A percentile compares a stretch with the other conserved stretches of the same genome.
Conservation (phyloP, 2,888 invertebrate genomes). For the Ormia ochracea region DNA sequence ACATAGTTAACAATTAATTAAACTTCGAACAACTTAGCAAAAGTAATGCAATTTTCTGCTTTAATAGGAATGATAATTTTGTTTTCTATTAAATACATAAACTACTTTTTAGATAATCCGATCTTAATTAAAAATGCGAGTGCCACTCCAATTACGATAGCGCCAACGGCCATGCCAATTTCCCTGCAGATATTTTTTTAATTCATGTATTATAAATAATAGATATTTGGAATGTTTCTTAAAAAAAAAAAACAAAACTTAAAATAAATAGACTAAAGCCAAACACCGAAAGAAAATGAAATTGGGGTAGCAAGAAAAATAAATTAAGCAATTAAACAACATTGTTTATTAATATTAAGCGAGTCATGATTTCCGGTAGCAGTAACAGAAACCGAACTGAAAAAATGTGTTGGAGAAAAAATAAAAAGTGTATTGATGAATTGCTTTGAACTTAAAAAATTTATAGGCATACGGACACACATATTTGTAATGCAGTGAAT, state of each 20-base stretch:
- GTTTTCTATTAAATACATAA: not conserved
- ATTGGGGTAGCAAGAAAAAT: not conserved
- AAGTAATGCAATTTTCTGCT: slow-evolving; percentile 5
- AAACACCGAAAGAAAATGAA: slow-evolving; percentile 16
- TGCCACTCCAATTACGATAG: slow-evolving; percentile 69
- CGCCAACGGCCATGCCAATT: slow-evolving; percentile 70
- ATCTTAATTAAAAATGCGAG: slow-evolving; percentile 68
- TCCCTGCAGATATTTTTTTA: slow-evolving; percentile 65
- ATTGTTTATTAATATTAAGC: slow-evolving; percentile 47
- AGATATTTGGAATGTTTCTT: slow-evolving; percentile 3
- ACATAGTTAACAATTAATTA: no score
- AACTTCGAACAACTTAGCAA: no score
- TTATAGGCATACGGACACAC: not conserved
- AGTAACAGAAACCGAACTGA: slow-evolving; percentile 37
- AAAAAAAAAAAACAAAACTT: not conserved
- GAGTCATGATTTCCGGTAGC: slow-evolving; percentile 16
- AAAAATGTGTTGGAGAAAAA: slow-evolving; percentile 32
- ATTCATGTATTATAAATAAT: no score
- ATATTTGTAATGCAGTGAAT: not conserved
- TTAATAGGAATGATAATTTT: slow-evolving; percentile 24
- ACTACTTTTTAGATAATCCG: slow-evolving; percentile 47
- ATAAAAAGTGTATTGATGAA: not conserved
- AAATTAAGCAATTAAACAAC: slow-evolving; percentile 51
- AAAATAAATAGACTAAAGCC: not conserved
- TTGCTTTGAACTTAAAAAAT: not conserved